Evolutionary conservation across 2,888 invertebrate species (phyloP), one percentile per base, ranked within the genome.

Genomic region (Apamea monoglypha): DNA sequence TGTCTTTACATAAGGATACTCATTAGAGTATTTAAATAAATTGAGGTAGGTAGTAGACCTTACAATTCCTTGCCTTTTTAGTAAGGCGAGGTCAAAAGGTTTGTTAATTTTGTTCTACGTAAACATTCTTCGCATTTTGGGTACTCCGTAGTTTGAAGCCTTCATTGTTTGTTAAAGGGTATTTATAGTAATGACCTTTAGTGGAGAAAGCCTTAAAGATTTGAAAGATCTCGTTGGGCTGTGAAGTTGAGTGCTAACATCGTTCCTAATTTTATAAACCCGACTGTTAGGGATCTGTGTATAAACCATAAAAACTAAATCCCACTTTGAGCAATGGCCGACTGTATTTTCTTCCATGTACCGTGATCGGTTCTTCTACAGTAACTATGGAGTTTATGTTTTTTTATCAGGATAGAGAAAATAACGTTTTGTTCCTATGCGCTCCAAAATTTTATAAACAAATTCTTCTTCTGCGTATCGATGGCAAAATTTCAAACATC

Each of bases 21-120:
- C 76, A 72, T 87, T 85, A 76, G 32, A 74, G 73, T 88, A 88
- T 81, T 86, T 83, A 83, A 74, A 87, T 71, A 61, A 78, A 83
- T 77, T 84, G 64, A 77, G 67, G 69, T 83, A 53, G 21, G 40
- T 25, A n/a, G 40, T 25, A n/a, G 56, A 25, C 61, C 69, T 14
- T 68, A 32, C 76, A 64, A 73, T 82, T 68, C 50, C 59, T 53
- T 66, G 53, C n/a, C 71, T 74, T 78, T 83, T 81, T 80, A 69
- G 47, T 21, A n/a, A 72, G 2, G 53, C 40, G 10, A 64, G 63
- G 53, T 64, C 74, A 74, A 81, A 64, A 68, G 68, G 32, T 59
- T 72, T 59, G 32, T 40, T 50, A 67, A 59, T 80, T 56, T 70
- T 56, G 56, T 61, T 70, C 44, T 63, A n/a, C 25, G 40, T 56